A percentile compares a stretch with the other conserved stretches of the same genome.
Evolutionary conservation across 2,888 invertebrate species (phyloP).

Genomic region (Drosophila paucipuncta): DNA sequence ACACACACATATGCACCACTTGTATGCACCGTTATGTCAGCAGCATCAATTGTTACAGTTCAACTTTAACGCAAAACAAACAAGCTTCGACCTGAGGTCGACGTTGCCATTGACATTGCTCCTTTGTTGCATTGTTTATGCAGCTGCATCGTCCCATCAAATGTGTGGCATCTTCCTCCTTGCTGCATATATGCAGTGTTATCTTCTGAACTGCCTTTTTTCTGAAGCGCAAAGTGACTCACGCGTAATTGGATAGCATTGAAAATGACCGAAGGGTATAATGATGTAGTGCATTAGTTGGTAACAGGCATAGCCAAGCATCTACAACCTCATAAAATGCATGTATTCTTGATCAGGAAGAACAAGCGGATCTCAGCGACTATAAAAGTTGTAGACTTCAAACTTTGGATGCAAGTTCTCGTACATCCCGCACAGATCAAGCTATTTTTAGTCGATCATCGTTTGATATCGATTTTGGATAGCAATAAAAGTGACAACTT

Average conservation of each 20-base stretch:
- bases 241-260: constrained; percentile 1
- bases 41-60: constrained; percentile 71
- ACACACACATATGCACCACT: background rate
- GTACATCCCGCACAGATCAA: background rate
- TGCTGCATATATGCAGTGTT: background rate
- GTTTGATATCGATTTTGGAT: background rate
- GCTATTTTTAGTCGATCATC: background rate
- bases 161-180: constrained; percentile 16
- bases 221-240: constrained; percentile 1
- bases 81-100: constrained; percentile 28
- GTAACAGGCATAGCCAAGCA: background rate
- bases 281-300: background rate
- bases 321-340: background rate
- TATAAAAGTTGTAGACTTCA: background rate
- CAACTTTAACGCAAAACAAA: constrained; percentile 63
- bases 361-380: background rate
- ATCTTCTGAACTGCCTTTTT: background rate
- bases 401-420: background rate
- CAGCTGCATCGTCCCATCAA: constrained; percentile 60
- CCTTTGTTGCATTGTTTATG: constrained; percentile 68
- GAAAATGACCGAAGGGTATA: background rate
- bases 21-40: constrained; percentile 21
- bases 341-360: background rate
- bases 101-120: constrained; percentile 50
- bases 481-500: background rate